A percentile compares a stretch with the other conserved stretches of the same genome.
phyloP scores from a whole-genome alignment of 2,797 vertebrate genomes.

The Hirundo rustica region DNA sequence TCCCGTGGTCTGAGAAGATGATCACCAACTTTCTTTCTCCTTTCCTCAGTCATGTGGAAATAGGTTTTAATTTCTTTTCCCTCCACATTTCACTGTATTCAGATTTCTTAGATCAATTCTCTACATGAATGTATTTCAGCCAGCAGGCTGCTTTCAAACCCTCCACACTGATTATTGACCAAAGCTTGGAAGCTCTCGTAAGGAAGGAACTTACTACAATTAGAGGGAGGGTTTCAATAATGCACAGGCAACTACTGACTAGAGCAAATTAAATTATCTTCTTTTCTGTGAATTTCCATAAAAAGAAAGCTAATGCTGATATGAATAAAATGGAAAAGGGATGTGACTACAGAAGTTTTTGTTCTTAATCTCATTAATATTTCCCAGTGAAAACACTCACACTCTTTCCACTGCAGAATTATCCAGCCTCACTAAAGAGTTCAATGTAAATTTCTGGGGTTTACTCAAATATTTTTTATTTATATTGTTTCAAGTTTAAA shows the following conservation, averaged over 20 bases:
- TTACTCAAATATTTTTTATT: not conserved
- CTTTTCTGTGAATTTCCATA: not conserved
- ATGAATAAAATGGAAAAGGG: not conserved
- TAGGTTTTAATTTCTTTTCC: not conserved
- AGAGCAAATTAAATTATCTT: not conserved
- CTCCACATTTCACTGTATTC: not conserved
- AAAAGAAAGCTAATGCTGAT: not conserved
- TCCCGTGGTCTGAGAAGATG: not conserved
- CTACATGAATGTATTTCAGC: not conserved
- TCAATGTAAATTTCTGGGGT: not conserved
- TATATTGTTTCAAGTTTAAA: not conserved
- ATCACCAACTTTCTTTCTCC: not conserved
- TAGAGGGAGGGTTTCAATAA: not conserved
- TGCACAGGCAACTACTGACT: not conserved
- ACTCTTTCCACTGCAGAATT: not conserved
- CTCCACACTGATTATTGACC: not conserved
- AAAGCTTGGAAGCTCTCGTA: not conserved
- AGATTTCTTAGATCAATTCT: not conserved
- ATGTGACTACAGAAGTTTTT: not conserved
- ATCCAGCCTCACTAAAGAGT: rapidly evolving
- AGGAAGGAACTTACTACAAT: too few relatives aligned
- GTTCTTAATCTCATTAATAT: not conserved
- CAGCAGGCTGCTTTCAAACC: not conserved
- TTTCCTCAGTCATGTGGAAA: not conserved
- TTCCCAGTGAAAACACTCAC: not conserved